Base-by-base conservation (phyloP, 2,888 invertebrate species). In the Ommatoiulus sabulosus region DNA sequence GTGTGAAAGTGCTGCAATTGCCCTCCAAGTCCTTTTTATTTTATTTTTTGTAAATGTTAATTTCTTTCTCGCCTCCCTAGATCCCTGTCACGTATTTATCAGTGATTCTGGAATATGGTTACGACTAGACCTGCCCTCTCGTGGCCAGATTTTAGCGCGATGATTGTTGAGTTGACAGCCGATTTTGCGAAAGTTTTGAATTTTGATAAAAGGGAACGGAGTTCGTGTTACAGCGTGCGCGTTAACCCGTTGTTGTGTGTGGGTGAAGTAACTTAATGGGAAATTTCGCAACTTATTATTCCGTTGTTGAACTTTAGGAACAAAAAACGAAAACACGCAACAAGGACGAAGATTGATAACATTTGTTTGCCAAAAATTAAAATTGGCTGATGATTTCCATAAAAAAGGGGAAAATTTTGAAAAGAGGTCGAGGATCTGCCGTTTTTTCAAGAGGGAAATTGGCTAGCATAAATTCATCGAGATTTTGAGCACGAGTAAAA, bases 1-100 rank as follows among this genome's bases (percentile, higher is more conserved):
- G 85, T 85, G 85, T 44, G 85, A 85, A 85, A 46, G 43, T 63
- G n/a, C 63, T 63, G 63, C 3, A n/a, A 6, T 63, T 63, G n/a
- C 63, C 63, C 52, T 57, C 3, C 15, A 52, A n/a, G 57, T 57
- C 17, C 57, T 15, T 52, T 52, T 52, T n/a, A 12, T 57, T 17
- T n/a, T 4, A n/a, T 57, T 57, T 57, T 35, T 35, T 35, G 35
- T 35, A 35, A 35, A 35, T 72, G 63, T 20, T 0, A 72, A 72
- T 72, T 48, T 48, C 12, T 48, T 48, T 24, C 10, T 10, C 24
- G 8, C 8, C 8, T 72, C n/a, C 3, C 24, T n/a, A 7, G 48
- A 48, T 10, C 12, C 12, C 48, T 35, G 0, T 35, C 35, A 35
- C 0, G 35, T 35, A 35, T 35, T 35, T 35, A 35, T 35, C 35